Percentiles rank a stretch among this genome's conserved stretches.
Evolutionary conservation across 1,140 invertebrate genomes (phyloP).

Genomic region (Palaemon carinicauda): DNA sequence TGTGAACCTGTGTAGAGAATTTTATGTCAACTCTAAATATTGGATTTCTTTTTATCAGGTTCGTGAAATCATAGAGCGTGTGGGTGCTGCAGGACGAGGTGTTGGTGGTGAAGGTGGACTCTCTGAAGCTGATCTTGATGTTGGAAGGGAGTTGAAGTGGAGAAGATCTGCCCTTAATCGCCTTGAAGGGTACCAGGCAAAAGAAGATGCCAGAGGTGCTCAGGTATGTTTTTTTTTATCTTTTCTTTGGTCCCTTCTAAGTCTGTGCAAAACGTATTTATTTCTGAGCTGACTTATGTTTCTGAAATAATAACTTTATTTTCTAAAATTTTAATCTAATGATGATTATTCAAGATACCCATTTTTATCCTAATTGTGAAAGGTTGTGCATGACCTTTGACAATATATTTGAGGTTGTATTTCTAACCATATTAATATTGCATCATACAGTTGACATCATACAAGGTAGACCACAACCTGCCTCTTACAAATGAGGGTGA

Average conservation of each 20-base stretch:
- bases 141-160: conserved; percentile 21
- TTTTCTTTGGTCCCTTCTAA: background rate
- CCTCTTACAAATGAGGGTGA: background rate
- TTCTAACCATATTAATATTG: background rate
- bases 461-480: conserved; percentile 13
- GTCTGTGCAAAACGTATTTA: background rate
- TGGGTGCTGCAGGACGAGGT: conserved; percentile 21
- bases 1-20: too few species aligned
- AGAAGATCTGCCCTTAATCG: conserved; percentile 8
- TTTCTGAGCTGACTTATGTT: too few species aligned
- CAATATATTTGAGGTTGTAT: background rate
- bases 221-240: background rate
- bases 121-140: conserved; percentile 15
- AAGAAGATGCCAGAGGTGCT: background rate
- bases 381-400: too few species aligned
- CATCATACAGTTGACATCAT: background rate
- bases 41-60: background rate
- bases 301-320: too few species aligned
- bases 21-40: background rate
- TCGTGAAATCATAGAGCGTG: conserved; percentile 9
- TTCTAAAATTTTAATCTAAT: too few species aligned
- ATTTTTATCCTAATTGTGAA: too few species aligned
- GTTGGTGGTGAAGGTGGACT: background rate
- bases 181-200: background rate
- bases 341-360: too few species aligned